phyloP scores from a whole-genome alignment of 2,113 vertebrate species.

The Tachycineta bicolor region DNA sequence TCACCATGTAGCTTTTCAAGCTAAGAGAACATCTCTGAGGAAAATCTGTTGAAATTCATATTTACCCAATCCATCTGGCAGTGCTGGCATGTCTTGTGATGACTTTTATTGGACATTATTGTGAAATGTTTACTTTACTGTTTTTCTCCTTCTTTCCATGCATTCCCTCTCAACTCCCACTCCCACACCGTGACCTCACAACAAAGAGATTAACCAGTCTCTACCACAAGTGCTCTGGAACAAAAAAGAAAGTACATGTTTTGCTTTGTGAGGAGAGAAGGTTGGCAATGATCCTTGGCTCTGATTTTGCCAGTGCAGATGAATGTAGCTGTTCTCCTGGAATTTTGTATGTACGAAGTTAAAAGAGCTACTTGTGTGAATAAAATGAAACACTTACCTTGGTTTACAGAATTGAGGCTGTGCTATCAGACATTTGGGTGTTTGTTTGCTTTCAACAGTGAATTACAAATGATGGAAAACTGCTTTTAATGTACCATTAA shows the following conservation, averaged over 20 bases:
- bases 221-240: neutral
- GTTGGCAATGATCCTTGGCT: neutral
- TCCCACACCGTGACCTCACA: neutral
- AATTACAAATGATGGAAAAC: constrained; percentile 3
- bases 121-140: constrained; percentile 14
- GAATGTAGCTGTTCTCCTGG: neutral
- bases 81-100: neutral
- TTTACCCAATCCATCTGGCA: constrained; percentile 11
- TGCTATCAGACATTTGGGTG: neutral
- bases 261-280: neutral
- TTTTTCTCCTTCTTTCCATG: neutral
- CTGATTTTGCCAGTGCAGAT: neutral
- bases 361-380: neutral
- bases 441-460: neutral
- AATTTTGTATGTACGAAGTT: neutral
- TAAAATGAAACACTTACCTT: neutral
- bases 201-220: neutral
- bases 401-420: neutral
- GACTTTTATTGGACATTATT: neutral
- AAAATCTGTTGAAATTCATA: constrained; percentile 1
- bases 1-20: neutral
- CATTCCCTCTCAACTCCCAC: neutral
- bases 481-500: constrained; percentile 13
- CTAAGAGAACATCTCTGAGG: neutral
- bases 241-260: neutral